These are phyloP conservation scores for Bungarus multicinctus DNA, from an alignment of 2,113 vertebrate genomes.

Conservation along the genomic window DNA sequence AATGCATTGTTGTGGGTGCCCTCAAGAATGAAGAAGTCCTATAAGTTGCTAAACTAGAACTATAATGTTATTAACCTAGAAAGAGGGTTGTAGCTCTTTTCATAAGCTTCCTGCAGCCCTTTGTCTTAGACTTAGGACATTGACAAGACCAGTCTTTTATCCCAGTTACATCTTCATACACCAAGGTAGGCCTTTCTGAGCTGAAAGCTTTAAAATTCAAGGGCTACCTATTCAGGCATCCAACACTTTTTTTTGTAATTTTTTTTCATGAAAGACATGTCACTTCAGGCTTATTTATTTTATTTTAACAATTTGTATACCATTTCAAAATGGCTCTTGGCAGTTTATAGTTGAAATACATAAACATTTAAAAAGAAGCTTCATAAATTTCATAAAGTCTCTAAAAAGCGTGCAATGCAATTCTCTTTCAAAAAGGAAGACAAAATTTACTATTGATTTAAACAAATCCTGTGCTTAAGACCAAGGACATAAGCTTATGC, in stretches of 20 bases:
- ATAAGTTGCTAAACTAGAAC: not conserved
- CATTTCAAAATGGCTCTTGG: not conserved
- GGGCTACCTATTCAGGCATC: not conserved
- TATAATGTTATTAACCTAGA: not conserved
- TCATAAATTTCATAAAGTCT: not conserved
- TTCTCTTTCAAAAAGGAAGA: not conserved
- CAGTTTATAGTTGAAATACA: not conserved
- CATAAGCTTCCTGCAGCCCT: not conserved
- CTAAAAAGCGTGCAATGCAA: not conserved
- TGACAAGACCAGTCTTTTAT: not conserved
- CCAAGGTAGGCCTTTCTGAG: not conserved
- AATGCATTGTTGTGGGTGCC: not conserved
- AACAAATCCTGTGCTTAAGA: not conserved
- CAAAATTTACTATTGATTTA: not conserved
- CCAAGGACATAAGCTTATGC: not conserved
- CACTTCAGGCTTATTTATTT: not conserved
- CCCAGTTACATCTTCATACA: not conserved
- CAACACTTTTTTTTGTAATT: not conserved
- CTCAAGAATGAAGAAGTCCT: not conserved
- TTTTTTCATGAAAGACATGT: not conserved
- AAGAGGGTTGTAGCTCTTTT: not conserved
- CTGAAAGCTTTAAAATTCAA: not conserved
- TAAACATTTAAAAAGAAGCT: not conserved
- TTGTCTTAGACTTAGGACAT: not conserved
- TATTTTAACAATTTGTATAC: not conserved